Base-by-base conservation (phyloP, 2,113 vertebrate species). In the Eudorcas thomsonii region DNA sequence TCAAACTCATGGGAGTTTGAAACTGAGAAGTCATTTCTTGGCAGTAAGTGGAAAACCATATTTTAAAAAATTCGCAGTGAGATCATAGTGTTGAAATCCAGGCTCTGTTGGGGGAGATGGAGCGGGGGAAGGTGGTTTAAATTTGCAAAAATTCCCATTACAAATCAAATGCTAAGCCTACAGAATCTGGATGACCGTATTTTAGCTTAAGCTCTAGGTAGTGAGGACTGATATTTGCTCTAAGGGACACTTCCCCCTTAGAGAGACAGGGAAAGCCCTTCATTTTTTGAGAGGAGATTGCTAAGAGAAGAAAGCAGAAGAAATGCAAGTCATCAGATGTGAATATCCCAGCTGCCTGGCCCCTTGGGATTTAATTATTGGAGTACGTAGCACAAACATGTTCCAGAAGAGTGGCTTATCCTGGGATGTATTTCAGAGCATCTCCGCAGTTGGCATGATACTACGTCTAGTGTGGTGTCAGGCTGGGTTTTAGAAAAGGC, bases 101-200 rank as follows among this genome's bases (percentile, higher is more conserved):
- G 45, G 45, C 45, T 93, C 90, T 91, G 86, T n/a, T 74, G 54
- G 52, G 50, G 59, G 21, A 43, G 36, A 43, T 77, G 71, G 7
- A n/a, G 30, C 25, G 30, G 21, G 2, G 13, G 57, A 81, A 71
- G 17, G 3, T 6, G 78, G 39, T 71, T 96, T 95, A 33, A 59
- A 88, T 95, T 90, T 94, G 67, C 71, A 91, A 94, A 93, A 91
- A 88, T 93, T 91, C 50, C 52, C 90, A 93, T 95, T 64, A 81
- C 57, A 96, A 64, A 88, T 64, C 19, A 90, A 50, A 95, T 81
- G 16, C 55, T 87, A 90, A 98, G 17, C 67, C 64, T 57, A 55
- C 17, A n/a, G 55, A 95, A 90, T 84, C 52, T 74, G 28, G 39
- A 80, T 74, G 62, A 57, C 19, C 77, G 8, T 33, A 59, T 64